Percentiles rank a stretch among this genome's conserved stretches.
Evolutionary conservation across 2,888 invertebrate genomes (phyloP).

Genomic region (Monopis laevigella): DNA sequence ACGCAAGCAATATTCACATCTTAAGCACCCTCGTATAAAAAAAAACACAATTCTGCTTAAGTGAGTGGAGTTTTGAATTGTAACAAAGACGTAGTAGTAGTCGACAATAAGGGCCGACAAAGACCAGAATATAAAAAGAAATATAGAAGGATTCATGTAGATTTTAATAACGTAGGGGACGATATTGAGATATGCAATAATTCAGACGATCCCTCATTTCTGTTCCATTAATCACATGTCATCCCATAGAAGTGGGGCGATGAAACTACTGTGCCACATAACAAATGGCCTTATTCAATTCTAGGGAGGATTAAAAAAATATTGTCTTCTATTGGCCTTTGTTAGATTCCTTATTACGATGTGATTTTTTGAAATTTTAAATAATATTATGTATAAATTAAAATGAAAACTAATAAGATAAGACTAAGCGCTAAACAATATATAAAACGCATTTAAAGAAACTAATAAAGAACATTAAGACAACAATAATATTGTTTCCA

Average conservation of each 20-base stretch:
- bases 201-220: slow-evolving; percentile 35
- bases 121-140: background rate
- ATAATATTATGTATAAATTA: background rate
- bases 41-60: slow-evolving; percentile 2
- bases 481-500: too few relatives aligned
- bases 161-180: slow-evolving; percentile 24
- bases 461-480: background rate
- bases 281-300: slow-evolving; percentile 10
- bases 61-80: slow-evolving; percentile 2
- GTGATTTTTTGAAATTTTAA: too few relatives aligned
- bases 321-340: slow-evolving; percentile 3
- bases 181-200: slow-evolving; percentile 37
- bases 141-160: slow-evolving; percentile 6
- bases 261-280: slow-evolving; percentile 26
- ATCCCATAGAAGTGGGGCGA: slow-evolving; percentile 58
- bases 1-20: slow-evolving; percentile 1
- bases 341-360: slow-evolving; percentile 7
- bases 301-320: slow-evolving; percentile 9
- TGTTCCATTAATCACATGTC: slow-evolving; percentile 56
- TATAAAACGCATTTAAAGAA: background rate
- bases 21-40: slow-evolving; percentile 7
- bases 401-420: background rate
- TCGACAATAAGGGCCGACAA: slow-evolving; percentile 3
- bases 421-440: background rate
- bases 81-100: slow-evolving; percentile 4